Conservation (phyloP, 2,888 invertebrate species). For the Drosophila mercatorum region DNA sequence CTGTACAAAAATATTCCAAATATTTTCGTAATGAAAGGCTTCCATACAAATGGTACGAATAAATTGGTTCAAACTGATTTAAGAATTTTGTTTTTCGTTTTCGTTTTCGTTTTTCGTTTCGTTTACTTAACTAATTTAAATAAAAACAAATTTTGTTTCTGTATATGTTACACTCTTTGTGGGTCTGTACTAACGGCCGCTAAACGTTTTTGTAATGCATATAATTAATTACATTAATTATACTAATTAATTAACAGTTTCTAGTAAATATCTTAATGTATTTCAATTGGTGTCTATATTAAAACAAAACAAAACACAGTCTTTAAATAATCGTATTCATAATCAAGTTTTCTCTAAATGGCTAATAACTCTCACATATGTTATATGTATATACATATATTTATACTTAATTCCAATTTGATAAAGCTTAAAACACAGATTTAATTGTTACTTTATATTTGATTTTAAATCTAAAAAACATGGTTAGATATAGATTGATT, state of each 20-base stretch:
- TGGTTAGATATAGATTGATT: neutral
- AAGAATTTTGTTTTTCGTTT: conserved; percentile 28
- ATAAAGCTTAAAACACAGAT: conserved; percentile 13
- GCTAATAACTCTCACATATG: conserved; percentile 13
- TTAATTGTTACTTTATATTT: neutral
- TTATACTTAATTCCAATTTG: conserved; percentile 17
- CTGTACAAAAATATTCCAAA: conserved; percentile 46
- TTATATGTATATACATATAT: conserved; percentile 9
- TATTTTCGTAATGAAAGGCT: conserved; percentile 74
- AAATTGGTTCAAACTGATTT: conserved; percentile 79
- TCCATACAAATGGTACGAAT: conserved; percentile 84
- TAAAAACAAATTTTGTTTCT: conserved; percentile 36
- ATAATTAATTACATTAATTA: conserved; percentile 30
- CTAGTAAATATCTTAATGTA: conserved; percentile 55
- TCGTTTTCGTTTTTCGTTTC: conserved; percentile 27
- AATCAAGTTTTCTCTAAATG: conserved; percentile 37
- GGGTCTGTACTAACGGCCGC: conserved; percentile 55
- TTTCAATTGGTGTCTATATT: conserved; percentile 56
- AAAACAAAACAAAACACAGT: conserved; percentile 19
- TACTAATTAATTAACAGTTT: conserved; percentile 42
- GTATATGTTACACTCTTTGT: conserved; percentile 68
- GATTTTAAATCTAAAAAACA: neutral
- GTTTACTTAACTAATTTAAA: conserved; percentile 42
- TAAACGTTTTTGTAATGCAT: conserved; percentile 53
- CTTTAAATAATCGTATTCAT: conserved; percentile 43